phyloP scores from a whole-genome alignment of 2,888 invertebrate genomes.

The Notocelia uddmanniana region DNA sequence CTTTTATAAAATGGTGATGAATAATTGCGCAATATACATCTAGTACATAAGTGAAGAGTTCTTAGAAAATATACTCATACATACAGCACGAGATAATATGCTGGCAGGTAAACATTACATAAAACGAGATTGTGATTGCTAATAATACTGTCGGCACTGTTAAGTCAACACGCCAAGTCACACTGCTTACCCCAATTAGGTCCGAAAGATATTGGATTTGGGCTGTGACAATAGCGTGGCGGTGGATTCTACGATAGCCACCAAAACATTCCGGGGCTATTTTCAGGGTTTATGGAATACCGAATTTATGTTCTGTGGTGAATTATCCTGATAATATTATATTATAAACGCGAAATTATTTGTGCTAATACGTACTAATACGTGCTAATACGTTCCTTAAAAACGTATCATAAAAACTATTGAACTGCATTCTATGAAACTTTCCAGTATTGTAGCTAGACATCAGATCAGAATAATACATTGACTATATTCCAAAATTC shows the following conservation, averaged over 20 bases:
- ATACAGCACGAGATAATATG: neutral
- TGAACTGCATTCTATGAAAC: no score
- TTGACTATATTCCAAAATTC: no score
- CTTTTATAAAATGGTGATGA: slow-evolving; percentile 3
- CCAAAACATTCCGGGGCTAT: no score
- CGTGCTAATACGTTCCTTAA: no score
- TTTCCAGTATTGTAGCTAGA: no score
- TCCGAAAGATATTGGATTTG: slow-evolving; percentile 29
- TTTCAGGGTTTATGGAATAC: no score
- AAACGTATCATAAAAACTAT: no score
- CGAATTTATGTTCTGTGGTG: no score
- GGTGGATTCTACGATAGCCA: neutral
- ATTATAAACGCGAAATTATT: no score
- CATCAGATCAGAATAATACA: no score
- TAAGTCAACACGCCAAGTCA: slow-evolving; percentile 39
- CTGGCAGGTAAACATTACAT: neutral
- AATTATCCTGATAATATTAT: no score
- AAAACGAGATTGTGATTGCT: slow-evolving; percentile 19
- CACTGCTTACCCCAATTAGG: slow-evolving; percentile 35
- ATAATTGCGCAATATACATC: neutral
- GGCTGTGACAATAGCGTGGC: neutral
- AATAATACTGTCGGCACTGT: slow-evolving; percentile 25
- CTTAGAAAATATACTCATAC: slow-evolving; percentile 3
- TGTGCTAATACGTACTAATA: no score
- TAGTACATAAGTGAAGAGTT: neutral